A percentile compares a stretch with the other conserved stretches of the same genome.
These are phyloP conservation scores for Gorsachius goisagi DNA, from an alignment of 2,113 vertebrate species.

Conservation along the genomic window DNA sequence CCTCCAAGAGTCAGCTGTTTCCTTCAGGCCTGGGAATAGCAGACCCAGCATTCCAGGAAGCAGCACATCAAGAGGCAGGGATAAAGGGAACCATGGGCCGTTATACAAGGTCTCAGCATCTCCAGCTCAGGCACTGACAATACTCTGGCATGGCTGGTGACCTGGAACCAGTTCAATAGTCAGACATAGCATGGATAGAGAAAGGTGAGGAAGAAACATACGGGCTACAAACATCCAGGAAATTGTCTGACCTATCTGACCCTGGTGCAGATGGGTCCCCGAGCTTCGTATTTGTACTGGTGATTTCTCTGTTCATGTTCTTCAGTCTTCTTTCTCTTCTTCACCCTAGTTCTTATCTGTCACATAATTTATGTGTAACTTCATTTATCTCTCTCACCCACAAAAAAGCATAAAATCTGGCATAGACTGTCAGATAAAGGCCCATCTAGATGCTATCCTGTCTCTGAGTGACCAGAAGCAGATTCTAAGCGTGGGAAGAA, in stretches of 20 bases:
- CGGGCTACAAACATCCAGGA: not conserved
- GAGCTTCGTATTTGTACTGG: not conserved
- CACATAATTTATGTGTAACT: not conserved
- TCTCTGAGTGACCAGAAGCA: not conserved
- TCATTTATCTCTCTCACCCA: not conserved
- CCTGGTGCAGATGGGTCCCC: not conserved
- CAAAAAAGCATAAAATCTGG: not conserved
- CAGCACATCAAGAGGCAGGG: not conserved
- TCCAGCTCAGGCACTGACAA: not conserved
- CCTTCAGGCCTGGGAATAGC: not conserved
- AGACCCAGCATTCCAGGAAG: not conserved
- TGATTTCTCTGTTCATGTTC: not conserved
- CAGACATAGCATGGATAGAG: no score
- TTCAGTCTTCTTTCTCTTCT: not conserved
- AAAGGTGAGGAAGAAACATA: not conserved
- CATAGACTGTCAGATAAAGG: not conserved
- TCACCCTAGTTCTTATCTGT: not conserved
- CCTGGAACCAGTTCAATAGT: no score
- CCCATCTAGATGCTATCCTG: not conserved
- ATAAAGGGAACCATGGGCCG: rapidly evolving
- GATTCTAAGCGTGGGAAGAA: not conserved
- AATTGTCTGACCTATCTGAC: not conserved
- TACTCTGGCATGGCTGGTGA: rapidly evolving
- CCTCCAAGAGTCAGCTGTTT: not conserved
- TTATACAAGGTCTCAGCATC: not conserved